Base-by-base conservation (phyloP, 2,888 invertebrate genomes). In the Pristionchus japonicus region DNA sequence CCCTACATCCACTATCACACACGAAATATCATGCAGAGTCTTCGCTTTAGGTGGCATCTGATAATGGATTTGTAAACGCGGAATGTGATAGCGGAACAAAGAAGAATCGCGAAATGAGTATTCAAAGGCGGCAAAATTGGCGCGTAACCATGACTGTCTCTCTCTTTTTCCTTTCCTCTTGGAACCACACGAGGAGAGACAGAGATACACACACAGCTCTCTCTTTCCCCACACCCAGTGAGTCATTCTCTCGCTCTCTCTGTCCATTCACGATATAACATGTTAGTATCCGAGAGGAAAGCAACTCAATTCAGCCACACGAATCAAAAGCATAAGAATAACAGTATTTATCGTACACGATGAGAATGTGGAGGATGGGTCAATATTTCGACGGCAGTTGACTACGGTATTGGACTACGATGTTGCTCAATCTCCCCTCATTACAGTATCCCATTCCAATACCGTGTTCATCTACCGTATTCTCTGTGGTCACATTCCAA, bases 281-380 rank as follows among this genome's bases (percentile, higher is more conserved):
- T 83, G 82, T 83, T 83, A 83, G 82, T 83, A 83, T 83, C 23
- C 20, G 52, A 52, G 82, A 83, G 82, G 23, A 52, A 49, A 31
- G 20, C 31, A 83, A 49, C 52, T 52, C 82, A 83, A 52, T 23
- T 17, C 23, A 23, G 11, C 23, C 43, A 27, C 49, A 83, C 77
- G 43, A 52, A 34, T 83, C 17, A 70, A 34, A 17, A 9, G 17
- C 20, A 37, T 37, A 20, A 70, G 9, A 57, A 57, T 6, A 70
- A 37, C 20, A 70, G 20, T 20, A 37, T 70, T 70, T 70, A 70
- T 70, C 70, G 37, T 1, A 70, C 37, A 70, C 40, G 37, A 70
- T 70, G 15, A 37, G 37, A 70, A 70, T 37, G 70, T 70, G 70
- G 70, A 17, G 37, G 37, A 70, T 47, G 77, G 77, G 9, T 77